Base-by-base conservation (phyloP, 2,888 invertebrate species). In the Cryptocheilus praepositus region DNA sequence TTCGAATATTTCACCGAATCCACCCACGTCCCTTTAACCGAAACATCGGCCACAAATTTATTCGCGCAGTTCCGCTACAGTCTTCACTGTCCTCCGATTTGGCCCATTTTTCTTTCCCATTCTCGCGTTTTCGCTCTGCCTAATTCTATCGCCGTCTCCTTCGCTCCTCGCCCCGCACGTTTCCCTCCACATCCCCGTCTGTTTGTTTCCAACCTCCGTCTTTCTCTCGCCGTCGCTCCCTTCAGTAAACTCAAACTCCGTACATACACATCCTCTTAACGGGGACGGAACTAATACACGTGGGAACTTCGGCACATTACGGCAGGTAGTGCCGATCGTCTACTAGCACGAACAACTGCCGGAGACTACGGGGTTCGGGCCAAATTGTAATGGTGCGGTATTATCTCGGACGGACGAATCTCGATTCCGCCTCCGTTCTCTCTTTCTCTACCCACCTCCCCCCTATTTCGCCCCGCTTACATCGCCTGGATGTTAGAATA, bases 231-330 rank as follows among this genome's bases (percentile, higher is more conserved):
- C 28, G 15, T 36, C 21, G 16, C 22, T n/a, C 53, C 22, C 36
- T 36, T 36, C 36, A 3, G 18, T 64, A 46, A 45, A 49, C 63
- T 60, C 57, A 64, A 59, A 65, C 51, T 58, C 51, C 61, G 67
- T 71, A 68, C 55, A 59, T 73, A 75, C 64, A 73, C 69, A 72
- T 75, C 69, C 73, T 67, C 76, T 73, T 72, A 72, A 58, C 68
- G 54, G 63, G 57, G 19, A 46, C 65, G 55, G 70, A 72, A 77
- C 75, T 80, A 80, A 80, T 79, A 73, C 76, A 72, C 76, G 79
- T 80, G 76, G 74, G 79, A 79, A 79, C 67, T 70, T 62, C 43
- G 61, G 62, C 73, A 71, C 73, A 71, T 73, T 79, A 79, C 80
- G 70, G 67, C 71, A 64, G 67, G 63, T 58, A 72, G 57, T 61